These are phyloP conservation scores for Phyto melanocephala DNA, from an alignment of 2,888 invertebrate genomes.

Conservation along the genomic window DNA sequence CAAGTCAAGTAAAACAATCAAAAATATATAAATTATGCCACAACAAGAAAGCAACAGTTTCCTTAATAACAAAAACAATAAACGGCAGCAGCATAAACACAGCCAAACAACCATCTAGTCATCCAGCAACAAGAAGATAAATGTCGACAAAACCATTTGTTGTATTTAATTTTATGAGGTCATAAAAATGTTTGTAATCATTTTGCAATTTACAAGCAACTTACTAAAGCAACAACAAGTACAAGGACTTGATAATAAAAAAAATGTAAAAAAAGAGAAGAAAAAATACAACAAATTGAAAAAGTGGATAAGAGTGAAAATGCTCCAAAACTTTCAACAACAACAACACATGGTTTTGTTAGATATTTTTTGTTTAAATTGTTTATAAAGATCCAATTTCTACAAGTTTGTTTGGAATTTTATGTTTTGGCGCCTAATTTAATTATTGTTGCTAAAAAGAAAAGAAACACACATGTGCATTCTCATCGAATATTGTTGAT, in stretches of 20 bases:
- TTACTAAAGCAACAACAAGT: conserved; percentile 19
- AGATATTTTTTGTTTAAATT: no score
- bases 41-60: conserved; percentile 55
- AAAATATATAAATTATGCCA: conserved; percentile 51
- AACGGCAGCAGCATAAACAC: conserved; percentile 23
- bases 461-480: conserved; percentile 27
- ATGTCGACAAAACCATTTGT: conserved; percentile 75
- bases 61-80: conserved; percentile 24
- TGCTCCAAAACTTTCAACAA: background rate
- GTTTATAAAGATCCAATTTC: background rate
- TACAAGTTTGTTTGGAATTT: background rate
- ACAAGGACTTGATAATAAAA: background rate
- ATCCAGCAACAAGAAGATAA: conserved; percentile 68
- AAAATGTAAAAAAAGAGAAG: background rate
- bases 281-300: background rate
- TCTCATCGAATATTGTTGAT: background rate
- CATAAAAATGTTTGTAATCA: conserved; percentile 75
- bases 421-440: background rate
- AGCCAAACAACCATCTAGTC: conserved; percentile 16
- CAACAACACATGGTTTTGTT: background rate
- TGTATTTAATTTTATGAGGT: conserved; percentile 77
- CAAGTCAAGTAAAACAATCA: conserved; percentile 52
- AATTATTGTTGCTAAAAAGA: background rate
- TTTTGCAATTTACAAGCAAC: conserved; percentile 72
- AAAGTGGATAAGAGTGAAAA: background rate